These are phyloP conservation scores for Catostomus latipinnis DNA, from an alignment of 2,797 vertebrate species.

Conservation along the genomic window DNA sequence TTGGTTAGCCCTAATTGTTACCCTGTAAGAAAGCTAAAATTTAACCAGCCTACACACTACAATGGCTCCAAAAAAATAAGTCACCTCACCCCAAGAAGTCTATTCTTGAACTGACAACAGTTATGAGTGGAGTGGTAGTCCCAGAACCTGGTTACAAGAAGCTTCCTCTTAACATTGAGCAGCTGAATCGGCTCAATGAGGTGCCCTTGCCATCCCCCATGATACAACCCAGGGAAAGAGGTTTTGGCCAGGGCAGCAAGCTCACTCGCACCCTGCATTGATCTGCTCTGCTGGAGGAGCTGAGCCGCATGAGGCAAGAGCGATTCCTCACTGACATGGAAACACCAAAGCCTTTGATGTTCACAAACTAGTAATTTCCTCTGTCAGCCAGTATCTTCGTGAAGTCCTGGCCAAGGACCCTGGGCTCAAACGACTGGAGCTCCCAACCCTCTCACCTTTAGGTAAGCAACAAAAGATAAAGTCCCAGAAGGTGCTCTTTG, in stretches of 20 bases:
- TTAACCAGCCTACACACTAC: slow-evolving; percentile 1
- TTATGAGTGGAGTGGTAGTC: slow-evolving; percentile 69
- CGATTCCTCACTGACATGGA: slow-evolving; percentile 85
- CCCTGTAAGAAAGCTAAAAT: not conserved
- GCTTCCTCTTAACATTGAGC: slow-evolving; percentile 80
- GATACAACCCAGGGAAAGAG: slow-evolving; percentile 78
- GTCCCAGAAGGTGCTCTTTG: no score
- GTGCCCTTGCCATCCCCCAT: slow-evolving; percentile 76
- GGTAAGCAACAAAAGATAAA: slow-evolving; percentile 62
- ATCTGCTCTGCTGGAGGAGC: slow-evolving; percentile 80
- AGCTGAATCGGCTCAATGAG: slow-evolving; percentile 79
- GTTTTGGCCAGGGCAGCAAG: slow-evolving; percentile 82
- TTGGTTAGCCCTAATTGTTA: not conserved
- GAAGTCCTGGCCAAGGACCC: slow-evolving; percentile 84
- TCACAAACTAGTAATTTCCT: slow-evolving; percentile 84
- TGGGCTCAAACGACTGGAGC: slow-evolving; percentile 79
- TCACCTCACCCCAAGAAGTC: slow-evolving; percentile 74
- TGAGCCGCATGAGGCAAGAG: slow-evolving; percentile 85
- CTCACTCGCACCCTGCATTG: slow-evolving; percentile 76
- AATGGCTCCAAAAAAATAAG: slow-evolving; percentile 88
- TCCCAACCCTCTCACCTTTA: slow-evolving; percentile 79
- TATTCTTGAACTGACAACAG: slow-evolving; percentile 52
- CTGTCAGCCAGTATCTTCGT: slow-evolving; percentile 83
- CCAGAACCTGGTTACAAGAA: slow-evolving; percentile 75
- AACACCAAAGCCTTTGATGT: slow-evolving; percentile 84